Evolutionary conservation across 2,797 vertebrate genomes (phyloP).

Genomic region (Kryptopterus vitreolus): DNA sequence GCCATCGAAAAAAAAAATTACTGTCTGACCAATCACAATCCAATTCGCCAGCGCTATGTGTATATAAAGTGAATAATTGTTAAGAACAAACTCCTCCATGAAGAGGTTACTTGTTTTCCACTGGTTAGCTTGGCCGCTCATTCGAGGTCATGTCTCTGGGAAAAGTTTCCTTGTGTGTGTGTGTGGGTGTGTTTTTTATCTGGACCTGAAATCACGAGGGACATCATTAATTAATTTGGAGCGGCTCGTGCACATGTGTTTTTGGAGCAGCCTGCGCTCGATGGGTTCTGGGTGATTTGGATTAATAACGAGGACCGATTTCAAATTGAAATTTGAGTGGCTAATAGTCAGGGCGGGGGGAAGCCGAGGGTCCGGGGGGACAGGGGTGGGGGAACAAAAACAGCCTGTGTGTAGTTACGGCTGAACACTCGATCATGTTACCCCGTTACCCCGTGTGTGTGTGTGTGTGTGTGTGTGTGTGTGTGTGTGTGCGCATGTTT

Average conservation of each 20-base stretch:
- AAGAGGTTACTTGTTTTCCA: slow-evolving; percentile 9
- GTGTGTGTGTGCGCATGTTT: slow-evolving; percentile 21
- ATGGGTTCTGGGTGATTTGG: slow-evolving; percentile 78
- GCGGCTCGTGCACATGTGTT: slow-evolving; percentile 69
- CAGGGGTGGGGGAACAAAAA: slow-evolving; percentile 71
- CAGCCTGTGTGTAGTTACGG: slow-evolving; percentile 54
- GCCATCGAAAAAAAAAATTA: not conserved
- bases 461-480: slow-evolving; percentile 12
- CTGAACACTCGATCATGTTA: slow-evolving; percentile 52
- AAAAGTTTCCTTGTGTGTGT: slow-evolving; percentile 51
- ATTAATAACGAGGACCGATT: slow-evolving; percentile 79
- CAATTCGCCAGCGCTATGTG: not conserved
- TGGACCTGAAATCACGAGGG: slow-evolving; percentile 79
- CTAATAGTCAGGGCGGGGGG: slow-evolving; percentile 65
- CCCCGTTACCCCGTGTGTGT: slow-evolving; percentile 46
- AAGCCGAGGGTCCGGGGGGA: slow-evolving; percentile 40
- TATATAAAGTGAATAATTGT: slow-evolving; percentile 1
- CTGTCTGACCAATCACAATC: not conserved
- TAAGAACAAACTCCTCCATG: not conserved
- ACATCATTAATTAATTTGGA: slow-evolving; percentile 83
- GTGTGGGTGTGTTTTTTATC: slow-evolving; percentile 67
- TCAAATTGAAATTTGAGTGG: slow-evolving; percentile 72
- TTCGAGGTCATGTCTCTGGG: slow-evolving; percentile 64
- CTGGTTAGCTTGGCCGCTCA: not conserved
- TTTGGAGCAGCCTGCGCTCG: slow-evolving; percentile 67